phyloP scores from a whole-genome alignment of 2,113 vertebrate genomes.

The Recurvirostra avosetta region DNA sequence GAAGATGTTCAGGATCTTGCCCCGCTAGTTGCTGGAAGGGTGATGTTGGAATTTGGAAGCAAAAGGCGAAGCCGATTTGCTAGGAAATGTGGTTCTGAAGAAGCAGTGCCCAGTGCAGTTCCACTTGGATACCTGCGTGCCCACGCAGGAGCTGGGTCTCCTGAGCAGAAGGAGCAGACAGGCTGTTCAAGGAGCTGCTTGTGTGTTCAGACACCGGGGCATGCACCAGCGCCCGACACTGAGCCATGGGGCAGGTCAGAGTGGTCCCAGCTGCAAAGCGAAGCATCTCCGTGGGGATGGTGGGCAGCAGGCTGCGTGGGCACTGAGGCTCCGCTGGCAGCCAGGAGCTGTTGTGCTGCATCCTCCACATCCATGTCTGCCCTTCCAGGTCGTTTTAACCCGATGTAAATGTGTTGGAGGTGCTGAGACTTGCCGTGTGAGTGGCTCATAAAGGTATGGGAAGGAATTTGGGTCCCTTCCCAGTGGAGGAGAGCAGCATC shows the following conservation, averaged over 20 bases:
- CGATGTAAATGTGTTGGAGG: not conserved
- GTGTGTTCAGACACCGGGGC: accelerated
- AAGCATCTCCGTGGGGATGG: no score
- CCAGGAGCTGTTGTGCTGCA: not conserved
- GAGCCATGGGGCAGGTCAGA: not conserved
- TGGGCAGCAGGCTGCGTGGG: not conserved
- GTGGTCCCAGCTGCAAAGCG: not conserved
- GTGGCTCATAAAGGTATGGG: not conserved
- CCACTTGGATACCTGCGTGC: accelerated
- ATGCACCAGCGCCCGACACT: accelerated
- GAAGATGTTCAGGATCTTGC: accelerated
- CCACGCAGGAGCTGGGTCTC: not conserved
- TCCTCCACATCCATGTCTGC: not conserved
- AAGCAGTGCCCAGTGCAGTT: accelerated
- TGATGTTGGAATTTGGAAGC: not conserved
- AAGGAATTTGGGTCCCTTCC: not conserved
- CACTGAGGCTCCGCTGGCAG: not conserved
- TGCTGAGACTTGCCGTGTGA: not conserved
- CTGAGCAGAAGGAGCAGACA: not conserved
- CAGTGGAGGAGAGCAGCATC: not conserved
- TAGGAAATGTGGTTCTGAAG: not conserved
- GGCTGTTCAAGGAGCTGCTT: not conserved
- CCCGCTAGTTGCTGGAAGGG: not conserved
- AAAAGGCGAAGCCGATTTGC: not conserved
- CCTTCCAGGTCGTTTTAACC: not conserved